Conservation (phyloP, 2,797 vertebrate genomes). For the Phoeniculus purpureus region DNA sequence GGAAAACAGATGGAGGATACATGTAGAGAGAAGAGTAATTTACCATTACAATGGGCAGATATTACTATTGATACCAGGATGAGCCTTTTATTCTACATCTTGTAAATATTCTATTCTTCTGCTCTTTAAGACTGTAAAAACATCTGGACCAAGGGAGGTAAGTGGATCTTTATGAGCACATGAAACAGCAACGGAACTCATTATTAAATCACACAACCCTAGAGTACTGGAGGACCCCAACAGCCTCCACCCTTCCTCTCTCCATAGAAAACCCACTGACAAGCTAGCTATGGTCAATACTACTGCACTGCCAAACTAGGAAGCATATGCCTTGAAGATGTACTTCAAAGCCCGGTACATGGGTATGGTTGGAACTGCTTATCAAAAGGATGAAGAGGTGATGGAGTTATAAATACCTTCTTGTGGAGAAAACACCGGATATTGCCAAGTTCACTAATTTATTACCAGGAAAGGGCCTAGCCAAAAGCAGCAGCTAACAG, state of each 20-base stretch:
- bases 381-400: not conserved
- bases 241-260: not conserved
- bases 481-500: not conserved
- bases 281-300: not conserved
- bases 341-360: not conserved
- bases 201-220: not conserved
- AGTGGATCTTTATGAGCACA: not conserved
- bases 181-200: not conserved
- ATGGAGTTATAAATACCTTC: not conserved
- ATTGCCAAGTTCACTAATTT: not conserved
- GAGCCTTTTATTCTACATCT: not conserved
- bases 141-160: not conserved
- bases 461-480: not conserved
- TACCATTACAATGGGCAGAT: not conserved
- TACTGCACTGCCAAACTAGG: not conserved
- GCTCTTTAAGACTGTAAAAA: not conserved
- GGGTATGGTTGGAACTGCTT: not conserved
- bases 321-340: not conserved
- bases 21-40: not conserved
- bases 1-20: fast-evolving
- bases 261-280: not conserved
- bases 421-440: not conserved
- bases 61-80: not conserved
- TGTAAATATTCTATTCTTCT: not conserved
- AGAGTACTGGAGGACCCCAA: not conserved